Conservation (phyloP, 2,113 vertebrate species). For the Parus major region DNA sequence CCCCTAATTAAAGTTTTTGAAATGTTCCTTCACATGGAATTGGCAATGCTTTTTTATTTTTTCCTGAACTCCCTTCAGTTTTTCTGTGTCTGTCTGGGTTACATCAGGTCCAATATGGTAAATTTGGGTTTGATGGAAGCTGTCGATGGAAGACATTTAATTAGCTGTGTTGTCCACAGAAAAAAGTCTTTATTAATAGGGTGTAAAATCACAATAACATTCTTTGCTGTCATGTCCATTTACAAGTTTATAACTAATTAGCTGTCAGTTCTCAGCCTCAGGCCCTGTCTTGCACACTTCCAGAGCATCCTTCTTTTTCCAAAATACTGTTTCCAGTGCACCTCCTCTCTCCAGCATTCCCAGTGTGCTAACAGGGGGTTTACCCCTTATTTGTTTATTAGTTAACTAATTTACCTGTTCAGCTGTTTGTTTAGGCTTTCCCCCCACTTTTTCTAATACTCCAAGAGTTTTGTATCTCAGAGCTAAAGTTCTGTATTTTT, state of each 20-base stretch:
- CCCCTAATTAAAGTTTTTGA: neutral
- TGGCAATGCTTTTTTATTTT: neutral
- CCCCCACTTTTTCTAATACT: neutral
- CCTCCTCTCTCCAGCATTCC: neutral
- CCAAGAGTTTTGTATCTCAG: neutral
- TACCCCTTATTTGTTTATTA: neutral
- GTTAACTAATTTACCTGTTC: neutral
- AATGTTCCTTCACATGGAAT: neutral
- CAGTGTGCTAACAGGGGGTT: accelerated
- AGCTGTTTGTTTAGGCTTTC: neutral
- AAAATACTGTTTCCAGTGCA: neutral
- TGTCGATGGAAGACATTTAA: neutral
- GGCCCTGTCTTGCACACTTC: neutral
- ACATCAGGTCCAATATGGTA: neutral
- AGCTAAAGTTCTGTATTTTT: neutral
- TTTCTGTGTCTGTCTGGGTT: neutral
- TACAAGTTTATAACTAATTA: neutral
- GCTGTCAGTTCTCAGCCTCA: neutral
- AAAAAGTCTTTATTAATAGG: neutral
- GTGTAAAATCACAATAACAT: neutral
- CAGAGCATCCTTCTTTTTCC: neutral
- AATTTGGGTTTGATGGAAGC: neutral
- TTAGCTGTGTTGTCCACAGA: neutral
- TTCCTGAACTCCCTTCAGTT: neutral
- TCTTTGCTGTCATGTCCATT: neutral